These are phyloP conservation scores for Nomia melanderi DNA, from an alignment of 1,140 invertebrate genomes.

Conservation along the genomic window DNA sequence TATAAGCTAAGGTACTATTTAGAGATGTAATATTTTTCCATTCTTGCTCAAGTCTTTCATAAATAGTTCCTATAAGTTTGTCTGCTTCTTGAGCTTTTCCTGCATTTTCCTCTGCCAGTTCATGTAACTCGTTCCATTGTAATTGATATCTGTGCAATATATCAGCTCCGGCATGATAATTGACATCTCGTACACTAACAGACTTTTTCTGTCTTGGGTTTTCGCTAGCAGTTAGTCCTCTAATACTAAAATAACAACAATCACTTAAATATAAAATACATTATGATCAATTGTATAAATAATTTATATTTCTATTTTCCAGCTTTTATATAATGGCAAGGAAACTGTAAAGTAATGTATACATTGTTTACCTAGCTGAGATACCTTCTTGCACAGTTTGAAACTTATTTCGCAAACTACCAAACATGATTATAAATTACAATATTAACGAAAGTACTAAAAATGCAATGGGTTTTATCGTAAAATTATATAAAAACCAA, in stretches of 20 bases:
- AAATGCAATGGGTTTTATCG: background rate
- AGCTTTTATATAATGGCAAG: background rate
- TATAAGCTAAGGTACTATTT: conserved; percentile 80
- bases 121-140: conserved; percentile 85
- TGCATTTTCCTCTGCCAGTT: conserved; percentile 84
- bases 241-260: conserved; percentile 70
- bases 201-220: conserved; percentile 69
- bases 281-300: background rate
- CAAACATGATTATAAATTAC: conserved; percentile 76
- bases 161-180: conserved; percentile 83
- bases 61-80: conserved; percentile 81
- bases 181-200: conserved; percentile 72
- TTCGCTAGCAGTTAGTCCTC: conserved; percentile 72
- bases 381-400: conserved; percentile 81
- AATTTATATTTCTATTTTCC: background rate
- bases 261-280: background rate
- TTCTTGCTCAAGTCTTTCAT: conserved; percentile 81
- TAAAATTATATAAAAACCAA: background rate
- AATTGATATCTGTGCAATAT: conserved; percentile 84
- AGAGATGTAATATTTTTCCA: conserved; percentile 81
- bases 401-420: conserved; percentile 79
- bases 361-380: conserved; percentile 78
- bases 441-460: background rate
- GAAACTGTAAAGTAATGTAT: background rate
- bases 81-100: conserved; percentile 83